A percentile compares a stretch with the other conserved stretches of the same genome.
phyloP scores from a whole-genome alignment of 1,140 invertebrate species.

The Camponotus pennsylvanicus region DNA sequence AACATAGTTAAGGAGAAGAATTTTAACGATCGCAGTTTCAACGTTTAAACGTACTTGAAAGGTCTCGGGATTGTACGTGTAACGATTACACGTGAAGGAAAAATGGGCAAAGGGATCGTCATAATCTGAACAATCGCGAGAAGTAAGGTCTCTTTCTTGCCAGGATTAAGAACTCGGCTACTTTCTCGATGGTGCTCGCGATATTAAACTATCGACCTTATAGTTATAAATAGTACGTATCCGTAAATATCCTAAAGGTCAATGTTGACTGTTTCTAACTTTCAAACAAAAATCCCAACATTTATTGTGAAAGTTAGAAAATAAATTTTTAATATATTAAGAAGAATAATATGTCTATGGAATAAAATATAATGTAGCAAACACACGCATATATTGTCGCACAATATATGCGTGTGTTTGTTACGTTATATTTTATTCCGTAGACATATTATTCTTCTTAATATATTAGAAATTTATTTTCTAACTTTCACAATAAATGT shows the following conservation, averaged over 20 bases:
- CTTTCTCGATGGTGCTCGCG: neutral
- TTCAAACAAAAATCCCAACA: neutral
- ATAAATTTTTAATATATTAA: neutral
- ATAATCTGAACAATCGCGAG: neutral
- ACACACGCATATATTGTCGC: no score
- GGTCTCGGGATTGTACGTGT: neutral
- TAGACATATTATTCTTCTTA: neutral
- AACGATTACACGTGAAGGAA: neutral
- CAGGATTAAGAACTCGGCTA: slow-evolving; percentile 8
- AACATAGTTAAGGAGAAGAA: slow-evolving; percentile 31
- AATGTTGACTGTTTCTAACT: slow-evolving; percentile 19
- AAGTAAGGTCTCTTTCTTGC: neutral
- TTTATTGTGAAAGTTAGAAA: neutral
- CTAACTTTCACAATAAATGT: neutral
- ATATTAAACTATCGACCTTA: slow-evolving; percentile 40
- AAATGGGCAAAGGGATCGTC: neutral
- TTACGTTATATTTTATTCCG: no score
- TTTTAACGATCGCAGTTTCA: slow-evolving; percentile 27
- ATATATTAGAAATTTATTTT: neutral
- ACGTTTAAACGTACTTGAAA: slow-evolving; percentile 16
- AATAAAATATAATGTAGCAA: no score
- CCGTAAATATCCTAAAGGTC: slow-evolving; percentile 43
- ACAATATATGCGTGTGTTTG: no score
- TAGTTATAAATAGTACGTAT: slow-evolving; percentile 14
- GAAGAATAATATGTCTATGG: neutral